Evolutionary conservation across 2,113 vertebrate genomes (phyloP).

Genomic region (Ptychochromis oligacanthus): DNA sequence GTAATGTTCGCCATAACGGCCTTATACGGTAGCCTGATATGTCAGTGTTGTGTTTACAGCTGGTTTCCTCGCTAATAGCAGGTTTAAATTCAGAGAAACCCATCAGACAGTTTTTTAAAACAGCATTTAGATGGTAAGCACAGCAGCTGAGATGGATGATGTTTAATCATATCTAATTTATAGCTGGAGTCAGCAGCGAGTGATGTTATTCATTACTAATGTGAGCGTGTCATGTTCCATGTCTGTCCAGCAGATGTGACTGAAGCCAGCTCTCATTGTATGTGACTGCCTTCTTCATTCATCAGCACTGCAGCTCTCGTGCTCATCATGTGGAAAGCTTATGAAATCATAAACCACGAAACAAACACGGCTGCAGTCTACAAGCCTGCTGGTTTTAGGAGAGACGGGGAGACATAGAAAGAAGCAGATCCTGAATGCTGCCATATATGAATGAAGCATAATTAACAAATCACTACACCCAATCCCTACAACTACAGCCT

Average conservation of each 20-base stretch:
- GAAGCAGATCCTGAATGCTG: not conserved
- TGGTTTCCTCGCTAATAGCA: not conserved
- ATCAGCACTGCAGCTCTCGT: not conserved
- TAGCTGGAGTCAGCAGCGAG: not conserved
- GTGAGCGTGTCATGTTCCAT: slow-evolving; percentile 5
- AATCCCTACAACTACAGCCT: not conserved
- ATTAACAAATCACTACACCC: not conserved
- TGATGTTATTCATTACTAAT: slow-evolving; percentile 26
- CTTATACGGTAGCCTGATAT: not conserved
- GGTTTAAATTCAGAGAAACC: not conserved
- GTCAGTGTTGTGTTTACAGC: not conserved
- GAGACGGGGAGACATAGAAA: not conserved
- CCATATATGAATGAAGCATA: too few species aligned
- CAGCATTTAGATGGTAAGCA: slow-evolving; percentile 2
- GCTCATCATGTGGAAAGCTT: slow-evolving; percentile 15
- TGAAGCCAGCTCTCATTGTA: not conserved
- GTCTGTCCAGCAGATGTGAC: slow-evolving; percentile 6
- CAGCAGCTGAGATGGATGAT: not conserved
- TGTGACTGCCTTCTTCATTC: slow-evolving; percentile 14
- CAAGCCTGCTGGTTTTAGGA: not conserved
- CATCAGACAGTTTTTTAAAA: not conserved
- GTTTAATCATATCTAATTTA: slow-evolving; percentile 16
- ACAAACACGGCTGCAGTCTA: not conserved
- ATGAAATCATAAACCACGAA: slow-evolving; percentile 16
- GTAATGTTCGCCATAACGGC: not conserved